Evolutionary conservation across 2,888 invertebrate genomes (phyloP), one percentile per base, ranked within the genome.

Genomic region (Lacanobia wlatinum): DNA sequence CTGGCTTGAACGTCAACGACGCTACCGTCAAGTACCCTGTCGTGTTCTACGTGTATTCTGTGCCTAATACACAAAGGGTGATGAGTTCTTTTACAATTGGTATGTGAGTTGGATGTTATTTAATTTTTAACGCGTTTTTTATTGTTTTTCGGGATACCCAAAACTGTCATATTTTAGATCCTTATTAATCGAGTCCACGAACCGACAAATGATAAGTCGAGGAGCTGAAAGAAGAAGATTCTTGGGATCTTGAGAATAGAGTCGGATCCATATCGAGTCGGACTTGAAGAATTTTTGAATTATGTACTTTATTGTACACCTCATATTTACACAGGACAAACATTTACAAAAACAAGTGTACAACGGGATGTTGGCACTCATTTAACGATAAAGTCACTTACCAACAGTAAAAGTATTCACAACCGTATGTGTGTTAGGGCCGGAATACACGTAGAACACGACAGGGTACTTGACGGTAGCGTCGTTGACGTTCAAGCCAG

Each of bases 361-460:
- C 34, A 34, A 34, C 34, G 34, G 34, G 34, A 28, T 28, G 28
- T 34, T 34, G 0, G 34, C 34, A 5, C 34, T 34, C 34, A 34
- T 34, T 34, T 34, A 5, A 34, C 6, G 34, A 34, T 5, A 34
- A 34, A 5, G 34, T 56, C 4, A 91, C 95, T 92, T 70, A 92
- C 97, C 97, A 43, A 98, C 94, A 50, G 95, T 93, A 83, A 97
- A 98, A 0, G 95, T 93, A 68, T 98, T 98, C 9, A 94, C 97
- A 0, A 99, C 98, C 40, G 97, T 97, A 80, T 98, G 98, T 0
- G 98, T 97, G 80, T 98, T 97, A 7, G 99, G 99, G 0, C 99
- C 99, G 0, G 97, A 98, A 91, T 99, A 98, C 92, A 98, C 98
- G 81, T 97, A 96, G 83, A 98, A 97, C 23, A 98, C 95, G 92